A percentile compares a stretch with the other conserved stretches of the same genome.
These are phyloP conservation scores for Callopanchax toddi DNA, from an alignment of 2,113 vertebrate genomes.

Conservation along the genomic window DNA sequence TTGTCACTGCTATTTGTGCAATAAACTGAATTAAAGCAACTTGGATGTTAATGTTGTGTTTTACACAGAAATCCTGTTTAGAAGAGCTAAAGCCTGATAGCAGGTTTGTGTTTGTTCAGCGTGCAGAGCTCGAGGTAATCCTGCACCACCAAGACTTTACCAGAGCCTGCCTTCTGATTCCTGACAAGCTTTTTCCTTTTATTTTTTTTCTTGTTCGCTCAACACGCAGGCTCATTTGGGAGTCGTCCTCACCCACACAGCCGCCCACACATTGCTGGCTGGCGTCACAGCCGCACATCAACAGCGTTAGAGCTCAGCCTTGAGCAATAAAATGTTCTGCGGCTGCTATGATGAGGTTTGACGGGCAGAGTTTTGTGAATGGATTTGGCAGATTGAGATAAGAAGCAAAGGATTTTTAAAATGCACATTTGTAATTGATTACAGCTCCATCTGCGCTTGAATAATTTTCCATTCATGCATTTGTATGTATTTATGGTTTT, in stretches of 20 bases:
- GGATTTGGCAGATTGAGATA: background rate
- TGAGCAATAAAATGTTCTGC: slow-evolving; percentile 29
- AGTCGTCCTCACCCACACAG: slow-evolving; percentile 69
- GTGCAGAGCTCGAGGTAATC: slow-evolving; percentile 51
- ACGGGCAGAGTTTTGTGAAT: slow-evolving; percentile 15
- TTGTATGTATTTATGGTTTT: background rate
- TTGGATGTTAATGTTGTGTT: slow-evolving; percentile 3
- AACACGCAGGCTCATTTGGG: slow-evolving; percentile 58
- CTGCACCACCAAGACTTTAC: slow-evolving; percentile 37
- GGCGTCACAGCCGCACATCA: slow-evolving; percentile 59
- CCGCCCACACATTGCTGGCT: slow-evolving; percentile 61
- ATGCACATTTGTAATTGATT: background rate
- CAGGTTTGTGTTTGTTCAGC: slow-evolving; percentile 37
- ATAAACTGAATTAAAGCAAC: slow-evolving; percentile 74
- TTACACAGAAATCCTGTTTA: too few species aligned
- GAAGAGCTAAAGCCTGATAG: slow-evolving; percentile 15
- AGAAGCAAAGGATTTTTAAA: background rate
- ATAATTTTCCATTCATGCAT: background rate
- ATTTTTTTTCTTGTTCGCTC: background rate
- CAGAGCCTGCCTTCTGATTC: slow-evolving; percentile 42
- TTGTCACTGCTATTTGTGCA: slow-evolving; percentile 83
- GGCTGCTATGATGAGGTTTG: slow-evolving; percentile 9
- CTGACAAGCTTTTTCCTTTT: slow-evolving; percentile 15
- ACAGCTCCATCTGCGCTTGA: background rate
- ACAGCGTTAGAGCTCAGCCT: slow-evolving; percentile 50